Conservation (phyloP, 92 coral and sea anemone species). For the Isaurus tuberculatus region DNA sequence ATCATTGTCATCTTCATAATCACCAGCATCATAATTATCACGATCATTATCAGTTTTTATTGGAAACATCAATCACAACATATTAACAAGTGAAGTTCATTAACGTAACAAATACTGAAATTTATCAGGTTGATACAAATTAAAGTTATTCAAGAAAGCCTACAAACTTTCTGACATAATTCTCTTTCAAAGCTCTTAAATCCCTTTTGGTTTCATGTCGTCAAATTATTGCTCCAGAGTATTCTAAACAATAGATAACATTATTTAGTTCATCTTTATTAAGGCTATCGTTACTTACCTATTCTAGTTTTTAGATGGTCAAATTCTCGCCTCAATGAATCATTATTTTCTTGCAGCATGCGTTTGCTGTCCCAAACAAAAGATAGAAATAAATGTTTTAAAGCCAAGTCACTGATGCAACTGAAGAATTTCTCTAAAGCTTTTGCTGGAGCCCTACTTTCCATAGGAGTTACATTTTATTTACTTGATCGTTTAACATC, state of each 20-base stretch:
- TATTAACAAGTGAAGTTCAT: too few species aligned
- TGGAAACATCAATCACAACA: neutral
- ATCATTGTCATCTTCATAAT: neutral
- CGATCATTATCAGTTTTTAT: neutral
- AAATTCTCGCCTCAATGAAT: slow-evolving; percentile 75
- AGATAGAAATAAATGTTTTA: neutral
- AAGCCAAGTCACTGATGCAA: neutral
- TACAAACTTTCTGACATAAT: too few species aligned
- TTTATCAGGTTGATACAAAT: too few species aligned
- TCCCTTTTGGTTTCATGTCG: too few species aligned
- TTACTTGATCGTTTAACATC: too few species aligned
- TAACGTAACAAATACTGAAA: too few species aligned
- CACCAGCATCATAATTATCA: neutral
- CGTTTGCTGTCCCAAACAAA: slow-evolving; percentile 68
- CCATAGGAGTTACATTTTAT: too few species aligned
- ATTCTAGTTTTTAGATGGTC: slow-evolving; percentile 79
- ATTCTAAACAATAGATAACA: neutral
- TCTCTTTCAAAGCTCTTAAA: too few species aligned
- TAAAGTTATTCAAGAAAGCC: too few species aligned
- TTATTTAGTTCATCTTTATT: neutral
- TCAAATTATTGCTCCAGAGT: neutral
- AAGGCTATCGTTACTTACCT: slow-evolving; percentile 50
- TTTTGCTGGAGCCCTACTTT: too few species aligned
- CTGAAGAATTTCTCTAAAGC: neutral
- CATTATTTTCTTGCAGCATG: slow-evolving; percentile 78